A percentile compares a stretch with the other conserved stretches of the same genome.
phyloP scores from a whole-genome alignment of 2,888 invertebrate genomes.

The Hetaerina titia region DNA sequence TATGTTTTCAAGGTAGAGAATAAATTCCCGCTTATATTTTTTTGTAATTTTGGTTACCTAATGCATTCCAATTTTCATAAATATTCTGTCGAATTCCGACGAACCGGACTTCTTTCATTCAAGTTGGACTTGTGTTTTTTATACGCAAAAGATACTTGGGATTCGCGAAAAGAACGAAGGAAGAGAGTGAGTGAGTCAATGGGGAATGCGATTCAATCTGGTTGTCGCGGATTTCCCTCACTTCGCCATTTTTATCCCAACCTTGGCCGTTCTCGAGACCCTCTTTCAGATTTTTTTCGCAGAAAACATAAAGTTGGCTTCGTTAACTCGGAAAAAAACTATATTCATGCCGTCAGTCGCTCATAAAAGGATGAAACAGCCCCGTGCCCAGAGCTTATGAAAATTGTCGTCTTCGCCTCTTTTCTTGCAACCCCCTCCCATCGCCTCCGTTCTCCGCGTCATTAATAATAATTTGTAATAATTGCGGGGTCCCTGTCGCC shows the following conservation, averaged over 20 bases:
- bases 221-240: background rate
- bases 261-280: background rate
- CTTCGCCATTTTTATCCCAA: background rate
- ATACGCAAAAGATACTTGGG: background rate
- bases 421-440: background rate
- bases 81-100: too few relatives aligned
- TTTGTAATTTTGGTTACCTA: too few relatives aligned
- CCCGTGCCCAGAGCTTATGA: background rate
- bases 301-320: background rate
- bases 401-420: background rate
- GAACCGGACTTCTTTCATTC: too few relatives aligned
- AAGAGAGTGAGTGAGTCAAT: background rate
- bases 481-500: conserved; percentile 16
- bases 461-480: conserved; percentile 20
- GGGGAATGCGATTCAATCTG: background rate
- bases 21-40: too few relatives aligned
- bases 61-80: too few relatives aligned
- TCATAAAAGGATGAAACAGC: background rate
- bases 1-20: too few relatives aligned
- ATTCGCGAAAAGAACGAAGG: background rate
- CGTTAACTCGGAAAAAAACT: conserved; percentile 14
- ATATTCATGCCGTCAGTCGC: background rate
- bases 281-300: background rate
- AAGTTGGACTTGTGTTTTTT: too few relatives aligned
- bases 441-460: background rate